Percentiles rank a stretch among this genome's conserved stretches.
These are phyloP conservation scores for Lasioglossum morio DNA, from an alignment of 2,888 invertebrate genomes.

Conservation along the genomic window DNA sequence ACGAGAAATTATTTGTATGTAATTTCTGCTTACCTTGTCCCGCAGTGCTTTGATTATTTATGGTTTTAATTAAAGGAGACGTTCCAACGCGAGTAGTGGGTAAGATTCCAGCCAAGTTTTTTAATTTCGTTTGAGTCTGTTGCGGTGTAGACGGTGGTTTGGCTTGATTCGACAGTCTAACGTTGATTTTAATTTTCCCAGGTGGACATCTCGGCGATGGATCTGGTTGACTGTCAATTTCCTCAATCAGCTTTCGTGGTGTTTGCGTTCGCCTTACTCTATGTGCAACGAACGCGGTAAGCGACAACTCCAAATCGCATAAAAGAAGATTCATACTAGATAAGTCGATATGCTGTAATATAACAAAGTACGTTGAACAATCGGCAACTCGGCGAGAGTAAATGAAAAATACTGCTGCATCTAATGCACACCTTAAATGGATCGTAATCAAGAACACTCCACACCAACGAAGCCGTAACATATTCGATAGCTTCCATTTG, in stretches of 20 bases:
- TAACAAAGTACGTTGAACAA: background rate
- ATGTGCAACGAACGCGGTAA: slow-evolving; percentile 94
- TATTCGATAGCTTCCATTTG: slow-evolving; percentile 92
- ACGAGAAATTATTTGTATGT: background rate
- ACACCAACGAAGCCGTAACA: slow-evolving; percentile 90
- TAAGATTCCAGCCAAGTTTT: slow-evolving; percentile 80
- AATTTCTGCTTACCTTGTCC: slow-evolving; percentile 78
- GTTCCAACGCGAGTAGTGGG: slow-evolving; percentile 82
- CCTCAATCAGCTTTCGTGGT: slow-evolving; percentile 89
- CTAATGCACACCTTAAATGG: slow-evolving; percentile 88
- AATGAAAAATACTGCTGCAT: background rate
- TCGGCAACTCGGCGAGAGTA: background rate
- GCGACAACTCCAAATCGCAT: slow-evolving; percentile 88
- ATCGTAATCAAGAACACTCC: slow-evolving; percentile 90
- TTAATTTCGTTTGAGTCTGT: slow-evolving; percentile 77
- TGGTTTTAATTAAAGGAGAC: slow-evolving; percentile 82
- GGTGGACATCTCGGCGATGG: slow-evolving; percentile 88
- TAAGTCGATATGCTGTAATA: slow-evolving; percentile 88
- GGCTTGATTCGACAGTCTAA: slow-evolving; percentile 84
- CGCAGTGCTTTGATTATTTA: slow-evolving; percentile 77
- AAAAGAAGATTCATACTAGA: slow-evolving; percentile 88
- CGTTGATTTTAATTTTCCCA: slow-evolving; percentile 88
- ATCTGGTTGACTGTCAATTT: slow-evolving; percentile 87
- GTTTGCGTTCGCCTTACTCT: slow-evolving; percentile 91
- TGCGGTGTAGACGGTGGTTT: slow-evolving; percentile 74